Percentiles rank a stretch among this genome's conserved stretches.
These are phyloP conservation scores for Cosmia trapezina DNA, from an alignment of 2,888 invertebrate species.

Conservation along the genomic window DNA sequence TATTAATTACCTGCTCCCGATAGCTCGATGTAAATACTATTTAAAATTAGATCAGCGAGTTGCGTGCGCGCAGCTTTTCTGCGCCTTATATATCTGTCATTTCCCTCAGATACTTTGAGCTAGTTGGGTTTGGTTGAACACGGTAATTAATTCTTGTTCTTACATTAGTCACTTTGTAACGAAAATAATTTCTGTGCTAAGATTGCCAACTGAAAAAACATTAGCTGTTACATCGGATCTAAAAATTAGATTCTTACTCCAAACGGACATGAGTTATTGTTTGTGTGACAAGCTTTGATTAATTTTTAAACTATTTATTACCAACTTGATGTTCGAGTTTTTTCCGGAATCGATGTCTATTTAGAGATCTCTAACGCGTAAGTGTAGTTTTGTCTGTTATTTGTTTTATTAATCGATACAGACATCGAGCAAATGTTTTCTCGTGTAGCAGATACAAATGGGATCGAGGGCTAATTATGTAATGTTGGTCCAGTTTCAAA, in stretches of 20 bases:
- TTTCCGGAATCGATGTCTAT: conserved; percentile 61
- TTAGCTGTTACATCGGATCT: conserved; percentile 26
- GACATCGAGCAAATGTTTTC: conserved; percentile 78
- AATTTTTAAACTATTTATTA: conserved; percentile 61
- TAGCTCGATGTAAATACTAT: conserved; percentile 88
- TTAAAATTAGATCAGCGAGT: conserved; percentile 87
- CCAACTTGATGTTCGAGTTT: conserved; percentile 39
- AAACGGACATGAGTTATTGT: conserved; percentile 57
- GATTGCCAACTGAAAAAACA: conserved; percentile 50
- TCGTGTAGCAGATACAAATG: conserved; percentile 76
- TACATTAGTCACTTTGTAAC: conserved; percentile 49
- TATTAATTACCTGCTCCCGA: conserved; percentile 90
- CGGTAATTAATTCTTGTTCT: conserved; percentile 56
- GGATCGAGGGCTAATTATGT: conserved; percentile 76
- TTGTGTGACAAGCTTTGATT: conserved; percentile 65
- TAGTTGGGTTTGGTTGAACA: conserved; percentile 58
- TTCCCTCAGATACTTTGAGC: conserved; percentile 77
- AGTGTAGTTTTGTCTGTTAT: conserved; percentile 71
- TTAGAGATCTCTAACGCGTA: conserved; percentile 63
- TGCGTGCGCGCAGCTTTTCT: conserved; percentile 79
- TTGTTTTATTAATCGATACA: conserved; percentile 77
- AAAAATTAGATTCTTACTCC: conserved; percentile 49
- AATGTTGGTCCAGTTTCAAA: conserved; percentile 73
- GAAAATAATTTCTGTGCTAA: conserved; percentile 42
- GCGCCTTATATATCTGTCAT: conserved; percentile 85